Percentiles rank a stretch among this genome's conserved stretches.
phyloP scores from a whole-genome alignment of 2,113 vertebrate species.

The Neofelis nebulosa region DNA sequence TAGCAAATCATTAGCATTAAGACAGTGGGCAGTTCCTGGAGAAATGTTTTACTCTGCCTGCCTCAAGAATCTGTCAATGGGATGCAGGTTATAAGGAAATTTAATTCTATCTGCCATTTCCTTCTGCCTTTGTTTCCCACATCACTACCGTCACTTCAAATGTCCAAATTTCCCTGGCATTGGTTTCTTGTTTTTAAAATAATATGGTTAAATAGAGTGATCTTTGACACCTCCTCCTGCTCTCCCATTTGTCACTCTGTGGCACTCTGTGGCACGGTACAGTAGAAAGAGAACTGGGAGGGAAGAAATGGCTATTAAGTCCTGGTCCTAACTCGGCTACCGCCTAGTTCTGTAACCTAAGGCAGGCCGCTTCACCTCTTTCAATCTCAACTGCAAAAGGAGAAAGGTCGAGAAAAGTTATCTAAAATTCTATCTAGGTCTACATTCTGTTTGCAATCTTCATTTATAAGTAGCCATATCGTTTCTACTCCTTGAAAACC shows the following conservation, averaged over 20 bases:
- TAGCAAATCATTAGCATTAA: too few relatives aligned
- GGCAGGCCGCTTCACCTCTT: neutral
- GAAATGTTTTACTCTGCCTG: too few relatives aligned
- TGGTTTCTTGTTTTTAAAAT: conserved; percentile 12
- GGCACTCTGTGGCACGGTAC: neutral
- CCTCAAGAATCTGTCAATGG: too few relatives aligned
- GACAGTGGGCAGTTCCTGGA: too few relatives aligned
- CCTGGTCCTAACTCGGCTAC: neutral
- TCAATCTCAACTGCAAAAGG: neutral
- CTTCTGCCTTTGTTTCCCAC: too few relatives aligned
- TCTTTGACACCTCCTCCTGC: neutral
- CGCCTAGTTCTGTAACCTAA: neutral
- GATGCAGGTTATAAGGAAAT: too few relatives aligned
- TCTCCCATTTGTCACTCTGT: neutral
- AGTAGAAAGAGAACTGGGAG: neutral
- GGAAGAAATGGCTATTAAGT: neutral
- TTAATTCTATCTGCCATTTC: too few relatives aligned
- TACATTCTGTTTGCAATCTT: neutral
- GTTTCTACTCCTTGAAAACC: conserved; percentile 34
- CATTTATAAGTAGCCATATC: neutral
- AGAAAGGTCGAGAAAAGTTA: conserved; percentile 12
- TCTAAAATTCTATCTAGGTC: conserved; percentile 17
- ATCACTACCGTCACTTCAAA: neutral
- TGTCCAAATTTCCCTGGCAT: neutral
- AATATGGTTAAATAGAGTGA: neutral